phyloP scores from a whole-genome alignment of 2,888 invertebrate species.

The Dryadula phaetusa region DNA sequence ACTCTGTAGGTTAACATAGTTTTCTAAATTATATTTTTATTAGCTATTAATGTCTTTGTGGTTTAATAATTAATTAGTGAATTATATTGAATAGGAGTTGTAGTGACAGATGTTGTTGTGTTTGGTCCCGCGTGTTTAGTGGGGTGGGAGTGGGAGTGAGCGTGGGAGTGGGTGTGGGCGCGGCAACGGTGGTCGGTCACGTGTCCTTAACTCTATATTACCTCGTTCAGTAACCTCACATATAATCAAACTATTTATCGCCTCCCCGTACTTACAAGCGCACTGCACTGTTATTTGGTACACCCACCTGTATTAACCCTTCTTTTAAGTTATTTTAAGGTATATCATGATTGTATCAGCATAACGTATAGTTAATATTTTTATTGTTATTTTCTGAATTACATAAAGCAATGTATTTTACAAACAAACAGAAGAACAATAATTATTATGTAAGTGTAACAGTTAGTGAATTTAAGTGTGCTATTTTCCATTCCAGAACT shows the following conservation, averaged over 20 bases:
- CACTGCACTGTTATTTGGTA: constrained; percentile 83
- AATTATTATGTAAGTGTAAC: constrained; percentile 84
- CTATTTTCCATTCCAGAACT: constrained; percentile 84
- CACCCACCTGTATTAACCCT: constrained; percentile 65
- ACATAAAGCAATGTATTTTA: constrained; percentile 83
- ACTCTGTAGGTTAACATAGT: constrained; percentile 27
- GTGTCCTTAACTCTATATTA: constrained; percentile 67
- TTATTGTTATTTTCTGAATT: constrained; percentile 82
- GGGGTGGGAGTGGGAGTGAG: neutral
- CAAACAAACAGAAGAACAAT: constrained; percentile 84
- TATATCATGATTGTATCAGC: constrained; percentile 74
- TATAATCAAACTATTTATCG: constrained; percentile 67
- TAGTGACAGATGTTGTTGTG: constrained; percentile 18
- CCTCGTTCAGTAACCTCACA: constrained; percentile 80
- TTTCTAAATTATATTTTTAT: constrained; percentile 31
- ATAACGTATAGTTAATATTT: constrained; percentile 79
- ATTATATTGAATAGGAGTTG: constrained; percentile 17
- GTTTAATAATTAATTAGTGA: constrained; percentile 28
- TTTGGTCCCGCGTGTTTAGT: constrained; percentile 13
- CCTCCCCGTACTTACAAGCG: constrained; percentile 75
- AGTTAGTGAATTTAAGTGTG: constrained; percentile 85
- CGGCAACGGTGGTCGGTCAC: constrained; percentile 50
- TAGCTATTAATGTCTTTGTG: constrained; percentile 26
- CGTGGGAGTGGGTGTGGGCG: constrained; percentile 18
- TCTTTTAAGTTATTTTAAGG: constrained; percentile 75